A percentile compares a stretch with the other conserved stretches of the same genome.
These are phyloP conservation scores for Nymphalis polychloros DNA, from an alignment of 2,888 invertebrate species.

Conservation along the genomic window DNA sequence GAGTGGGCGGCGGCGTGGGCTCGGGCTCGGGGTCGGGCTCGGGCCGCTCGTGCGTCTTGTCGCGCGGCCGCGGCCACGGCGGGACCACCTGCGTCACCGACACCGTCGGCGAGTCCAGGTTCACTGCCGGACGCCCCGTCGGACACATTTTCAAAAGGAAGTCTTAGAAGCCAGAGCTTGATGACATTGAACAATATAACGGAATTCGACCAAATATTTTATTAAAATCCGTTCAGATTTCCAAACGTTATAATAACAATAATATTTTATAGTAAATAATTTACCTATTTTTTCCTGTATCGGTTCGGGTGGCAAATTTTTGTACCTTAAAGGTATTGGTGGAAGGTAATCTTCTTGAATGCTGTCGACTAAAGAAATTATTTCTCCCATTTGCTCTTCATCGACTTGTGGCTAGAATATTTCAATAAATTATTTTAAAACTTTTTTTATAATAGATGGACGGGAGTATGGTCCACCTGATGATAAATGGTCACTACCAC, in stretches of 20 bases:
- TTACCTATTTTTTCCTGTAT: slow-evolving; percentile 58
- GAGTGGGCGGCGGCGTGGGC: slow-evolving; percentile 73
- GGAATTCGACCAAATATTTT: neutral
- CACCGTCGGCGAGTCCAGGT: slow-evolving; percentile 82
- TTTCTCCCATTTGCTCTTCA: slow-evolving; percentile 75
- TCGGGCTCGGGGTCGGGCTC: slow-evolving; percentile 74
- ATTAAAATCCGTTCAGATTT: neutral
- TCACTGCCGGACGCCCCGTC: slow-evolving; percentile 49
- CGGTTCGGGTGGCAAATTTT: slow-evolving; percentile 53
- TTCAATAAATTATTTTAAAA: neutral
- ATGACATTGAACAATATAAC: neutral
- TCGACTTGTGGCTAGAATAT: slow-evolving; percentile 49
- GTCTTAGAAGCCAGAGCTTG: too few species aligned
- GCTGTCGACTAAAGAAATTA: slow-evolving; percentile 72
- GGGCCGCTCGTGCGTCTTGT: slow-evolving; percentile 69
- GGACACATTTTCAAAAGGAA: too few species aligned
- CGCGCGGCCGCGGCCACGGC: slow-evolving; percentile 72
- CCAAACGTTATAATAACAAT: too few species aligned
- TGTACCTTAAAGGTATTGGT: slow-evolving; percentile 65
- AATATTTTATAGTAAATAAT: slow-evolving; percentile 25
- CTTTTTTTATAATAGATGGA: neutral
- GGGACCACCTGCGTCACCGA: slow-evolving; percentile 82
- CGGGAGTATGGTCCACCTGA: neutral
- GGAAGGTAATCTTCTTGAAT: slow-evolving; percentile 74
- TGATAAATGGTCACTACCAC: neutral